Conservation (phyloP, 2,113 vertebrate genomes). For the Shinisaurus crocodilurus region DNA sequence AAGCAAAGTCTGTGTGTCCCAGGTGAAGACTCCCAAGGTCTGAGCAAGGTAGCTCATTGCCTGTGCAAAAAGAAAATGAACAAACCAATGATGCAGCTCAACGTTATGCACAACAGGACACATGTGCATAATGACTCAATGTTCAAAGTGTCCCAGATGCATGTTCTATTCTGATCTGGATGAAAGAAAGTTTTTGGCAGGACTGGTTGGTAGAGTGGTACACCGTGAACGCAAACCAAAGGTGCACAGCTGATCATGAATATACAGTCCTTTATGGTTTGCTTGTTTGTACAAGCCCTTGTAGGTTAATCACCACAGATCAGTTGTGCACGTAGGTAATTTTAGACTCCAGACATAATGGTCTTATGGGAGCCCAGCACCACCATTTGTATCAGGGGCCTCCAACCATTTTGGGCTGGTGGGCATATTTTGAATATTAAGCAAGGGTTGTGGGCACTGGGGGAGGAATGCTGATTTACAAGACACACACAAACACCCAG, state of each 20-base stretch:
- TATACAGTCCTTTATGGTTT: neutral
- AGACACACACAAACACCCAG: too few relatives aligned
- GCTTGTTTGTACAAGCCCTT: neutral
- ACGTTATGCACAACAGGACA: neutral
- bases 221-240: neutral
- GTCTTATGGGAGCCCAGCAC: too few relatives aligned
- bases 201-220: neutral
- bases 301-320: too few relatives aligned
- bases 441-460: too few relatives aligned
- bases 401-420: too few relatives aligned
- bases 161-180: neutral
- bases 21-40: neutral
- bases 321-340: too few relatives aligned
- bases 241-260: too few relatives aligned
- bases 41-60: neutral
- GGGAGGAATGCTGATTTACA: too few relatives aligned
- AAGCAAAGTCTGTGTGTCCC: rapidly evolving
- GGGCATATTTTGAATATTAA: too few relatives aligned
- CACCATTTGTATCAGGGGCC: too few relatives aligned
- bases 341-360: too few relatives aligned
- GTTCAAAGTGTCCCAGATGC: neutral
- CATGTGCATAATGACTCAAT: neutral
- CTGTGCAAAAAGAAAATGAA: neutral
- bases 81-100: neutral
- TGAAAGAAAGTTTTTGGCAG: neutral